Evolutionary conservation across 2,888 invertebrate species (phyloP).

Genomic region (Hipparchia semele): DNA sequence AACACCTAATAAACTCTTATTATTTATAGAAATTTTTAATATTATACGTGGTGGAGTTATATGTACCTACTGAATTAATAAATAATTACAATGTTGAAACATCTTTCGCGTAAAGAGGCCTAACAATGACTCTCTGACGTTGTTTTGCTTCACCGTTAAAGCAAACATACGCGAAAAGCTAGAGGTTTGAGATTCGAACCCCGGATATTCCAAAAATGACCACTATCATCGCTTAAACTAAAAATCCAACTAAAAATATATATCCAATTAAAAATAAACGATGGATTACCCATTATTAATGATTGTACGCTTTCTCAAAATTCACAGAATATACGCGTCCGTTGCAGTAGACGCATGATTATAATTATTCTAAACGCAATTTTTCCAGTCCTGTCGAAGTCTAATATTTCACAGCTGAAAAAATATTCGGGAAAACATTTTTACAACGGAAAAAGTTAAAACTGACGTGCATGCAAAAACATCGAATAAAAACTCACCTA

Average conservation of each 20-base stretch:
- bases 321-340: neutral
- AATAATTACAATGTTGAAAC: too few species aligned
- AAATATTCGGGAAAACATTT: conserved; percentile 9
- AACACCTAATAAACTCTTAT: conserved; percentile 3
- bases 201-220: too few species aligned
- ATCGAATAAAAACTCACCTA: conserved; percentile 84
- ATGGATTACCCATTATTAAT: too few species aligned
- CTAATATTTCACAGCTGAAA: conserved; percentile 8
- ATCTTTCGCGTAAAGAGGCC: too few species aligned
- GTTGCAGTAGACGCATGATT: neutral
- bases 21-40: neutral
- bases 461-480: conserved; percentile 19
- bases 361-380: neutral
- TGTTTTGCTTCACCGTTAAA: too few species aligned
- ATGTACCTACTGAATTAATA: too few species aligned
- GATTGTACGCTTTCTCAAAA: neutral
- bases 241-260: too few species aligned
- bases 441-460: conserved; percentile 14
- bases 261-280: too few species aligned
- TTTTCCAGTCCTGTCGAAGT: neutral
- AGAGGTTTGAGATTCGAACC: too few species aligned
- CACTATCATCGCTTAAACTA: too few species aligned
- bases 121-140: too few species aligned
- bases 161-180: too few species aligned
- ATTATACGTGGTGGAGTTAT: neutral